Evolutionary conservation across 1,140 invertebrate genomes (phyloP), one percentile per base, ranked within the genome.

Genomic region (Leptinotarsa undecemlineata): DNA sequence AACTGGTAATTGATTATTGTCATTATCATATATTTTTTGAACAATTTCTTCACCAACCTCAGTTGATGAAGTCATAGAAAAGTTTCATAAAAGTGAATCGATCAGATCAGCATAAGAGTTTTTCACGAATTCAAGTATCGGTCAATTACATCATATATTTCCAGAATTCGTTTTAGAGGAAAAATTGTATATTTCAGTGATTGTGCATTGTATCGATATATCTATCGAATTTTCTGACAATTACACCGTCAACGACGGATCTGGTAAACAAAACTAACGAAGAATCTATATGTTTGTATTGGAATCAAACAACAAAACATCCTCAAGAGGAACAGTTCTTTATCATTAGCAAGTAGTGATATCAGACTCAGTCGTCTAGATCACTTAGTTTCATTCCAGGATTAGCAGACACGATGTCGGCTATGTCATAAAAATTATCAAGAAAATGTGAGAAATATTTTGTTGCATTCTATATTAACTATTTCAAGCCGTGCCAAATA

Each of bases 1-100:
- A 13, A 72, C 23, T 64, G 60, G 2, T 23, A 72, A 8, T 20
- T n/a, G 67, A 20, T 5, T 57, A 47, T 2, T 66, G 8, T 23
- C 17, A 15, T 15, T n/a, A 42, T 75, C 72, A 74, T 72, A 75
- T 80, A 20, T 77, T 62, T 71, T 72, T 77, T 68, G 73, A 8
- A 71, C 60, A n/a, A 17, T 21, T 73, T 20, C 71, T 83, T 63
- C 17, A 71, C n/a, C 80, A 83, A 73, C 82, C 80, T 15, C 68
- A 78, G 42, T 21, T 81, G 13, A 79, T 82, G 23, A 70, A 78
- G 21, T 60, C 73, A 0, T 81, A 79, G 71, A 81, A 83, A 74
- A 62, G 76, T 48, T 75, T 79, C 26, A 81, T 83, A 21, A 78
- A 79, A 20, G 79, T 82, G 3, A 80, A 82, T 76, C 66, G 79